A percentile compares a stretch with the other conserved stretches of the same genome.
Conservation (phyloP, 2,888 invertebrate genomes). For the Nymphalis polychloros region DNA sequence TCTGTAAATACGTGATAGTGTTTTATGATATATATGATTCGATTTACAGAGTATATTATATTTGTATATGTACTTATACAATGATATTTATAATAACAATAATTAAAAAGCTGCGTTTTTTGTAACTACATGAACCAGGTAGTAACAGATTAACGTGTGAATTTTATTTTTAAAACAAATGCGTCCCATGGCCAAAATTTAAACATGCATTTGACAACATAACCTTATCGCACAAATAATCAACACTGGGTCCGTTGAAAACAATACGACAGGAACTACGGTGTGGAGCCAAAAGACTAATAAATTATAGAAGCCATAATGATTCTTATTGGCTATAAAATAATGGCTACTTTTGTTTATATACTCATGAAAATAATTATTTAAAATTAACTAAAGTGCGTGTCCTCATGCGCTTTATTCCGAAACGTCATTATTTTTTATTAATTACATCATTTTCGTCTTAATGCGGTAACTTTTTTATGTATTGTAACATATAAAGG, state of each 20-base stretch:
- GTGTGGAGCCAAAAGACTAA: constrained; percentile 40
- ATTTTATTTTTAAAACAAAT: constrained; percentile 24
- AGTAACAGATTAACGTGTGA: constrained; percentile 12
- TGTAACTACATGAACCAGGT: not conserved
- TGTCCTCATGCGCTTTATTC: constrained; percentile 26
- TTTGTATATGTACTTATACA: no score
- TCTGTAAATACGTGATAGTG: no score
- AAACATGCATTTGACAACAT: constrained; percentile 41
- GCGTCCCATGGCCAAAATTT: constrained; percentile 37
- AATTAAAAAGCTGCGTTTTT: not conserved
- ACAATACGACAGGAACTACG: constrained; percentile 76
- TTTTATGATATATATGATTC: no score
- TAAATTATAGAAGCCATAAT: constrained; percentile 22
- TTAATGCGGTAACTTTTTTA: not conserved
- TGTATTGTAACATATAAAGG: not conserved
- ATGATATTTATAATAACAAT: not conserved
- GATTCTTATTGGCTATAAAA: constrained; percentile 22
- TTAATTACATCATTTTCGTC: not conserved
- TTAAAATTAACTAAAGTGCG: constrained; percentile 17
- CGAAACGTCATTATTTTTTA: not conserved
- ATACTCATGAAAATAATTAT: not conserved
- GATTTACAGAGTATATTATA: no score
- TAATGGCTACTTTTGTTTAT: constrained; percentile 27
- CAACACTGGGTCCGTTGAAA: constrained; percentile 57
- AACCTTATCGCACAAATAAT: constrained; percentile 48